Conservation (phyloP, 1,140 invertebrate genomes). For the Uloborus diversus region DNA sequence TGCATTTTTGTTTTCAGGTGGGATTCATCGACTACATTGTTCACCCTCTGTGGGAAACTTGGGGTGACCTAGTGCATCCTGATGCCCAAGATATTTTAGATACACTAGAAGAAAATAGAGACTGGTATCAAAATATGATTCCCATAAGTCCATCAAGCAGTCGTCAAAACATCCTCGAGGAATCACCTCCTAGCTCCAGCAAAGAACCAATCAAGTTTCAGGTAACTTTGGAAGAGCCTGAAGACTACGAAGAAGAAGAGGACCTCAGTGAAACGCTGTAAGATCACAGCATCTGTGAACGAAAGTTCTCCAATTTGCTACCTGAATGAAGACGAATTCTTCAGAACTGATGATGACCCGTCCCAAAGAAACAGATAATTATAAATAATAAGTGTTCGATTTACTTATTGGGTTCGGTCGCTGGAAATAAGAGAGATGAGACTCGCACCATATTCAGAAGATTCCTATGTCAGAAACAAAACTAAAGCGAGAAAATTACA, state of each 20-base stretch:
- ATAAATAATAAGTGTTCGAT: slow-evolving; percentile 15
- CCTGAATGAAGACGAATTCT: slow-evolving; percentile 11
- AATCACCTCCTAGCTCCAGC: not conserved
- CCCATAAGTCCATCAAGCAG: slow-evolving; percentile 69
- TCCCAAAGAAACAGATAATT: slow-evolving; percentile 21
- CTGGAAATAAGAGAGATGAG: not conserved
- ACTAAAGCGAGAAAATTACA: not conserved
- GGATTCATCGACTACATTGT: slow-evolving; percentile 99
- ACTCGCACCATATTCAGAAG: not conserved
- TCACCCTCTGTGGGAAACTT: slow-evolving; percentile 99
- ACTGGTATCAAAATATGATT: slow-evolving; percentile 91
- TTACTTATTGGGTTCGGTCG: slow-evolving; percentile 7
- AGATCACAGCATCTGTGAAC: not conserved
- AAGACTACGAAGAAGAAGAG: slow-evolving; percentile 47
- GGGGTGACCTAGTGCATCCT: slow-evolving; percentile 99
- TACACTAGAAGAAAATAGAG: slow-evolving; percentile 96
- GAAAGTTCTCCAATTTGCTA: not conserved
- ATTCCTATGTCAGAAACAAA: no score
- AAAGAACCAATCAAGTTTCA: slow-evolving; percentile 56
- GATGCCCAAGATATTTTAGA: slow-evolving; percentile 98
- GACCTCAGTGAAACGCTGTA: not conserved
- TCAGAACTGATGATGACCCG: slow-evolving; percentile 16
- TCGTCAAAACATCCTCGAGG: not conserved
- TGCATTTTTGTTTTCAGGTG: slow-evolving; percentile 71
- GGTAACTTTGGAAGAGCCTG: slow-evolving; percentile 67